Evolutionary conservation across 64 coral and sea anemone species (phyloP), one percentile per base, ranked within the genome.

Genomic region (Astreopora myriophthalma): DNA sequence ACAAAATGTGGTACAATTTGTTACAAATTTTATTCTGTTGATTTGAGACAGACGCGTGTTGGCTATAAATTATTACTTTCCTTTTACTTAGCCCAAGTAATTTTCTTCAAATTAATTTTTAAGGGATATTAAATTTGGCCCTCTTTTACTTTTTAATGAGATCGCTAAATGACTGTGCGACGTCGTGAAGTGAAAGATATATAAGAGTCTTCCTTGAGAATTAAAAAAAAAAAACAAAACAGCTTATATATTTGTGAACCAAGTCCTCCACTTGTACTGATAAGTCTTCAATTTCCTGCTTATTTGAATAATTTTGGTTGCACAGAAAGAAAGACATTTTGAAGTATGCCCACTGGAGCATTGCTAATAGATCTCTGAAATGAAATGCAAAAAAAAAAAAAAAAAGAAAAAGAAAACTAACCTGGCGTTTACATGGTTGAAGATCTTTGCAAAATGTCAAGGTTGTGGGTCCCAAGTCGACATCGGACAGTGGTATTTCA

Each of bases 361-460:
- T n/a, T n/a, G n/a, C n/a, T n/a, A n/a, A n/a, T n/a, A n/a, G n/a
- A n/a, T n/a, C n/a, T n/a, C n/a, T n/a, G n/a, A n/a, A n/a, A n/a
- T n/a, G n/a, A 4, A 17, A 7, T 7, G 2, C 14, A 57, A 55
- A 79, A 57, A 30, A 28, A 55, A 14, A 11, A 33, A 24, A 83
- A 37, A 32, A 66, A 27, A 66, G 2, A 16, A 5, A 8, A 26
- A 66, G 24, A 8, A 28, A 78, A 11, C 22, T 24, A 38, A 83
- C 79, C 79, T 83, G 61, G 13, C 83, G 89, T 57, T 99, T 93
- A 48, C 94, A 99, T 0, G 97, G 97, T 12, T 91, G 97, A n/a
- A 99, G 87, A 85, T 96, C 93, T 11, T 95, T 99, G 58, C 72
- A 86, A 49, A 93, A 93, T 36, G 79, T 95, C 20, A 96, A 22